phyloP scores from a whole-genome alignment of 2,888 invertebrate genomes.

The Synergus laeviventris region DNA sequence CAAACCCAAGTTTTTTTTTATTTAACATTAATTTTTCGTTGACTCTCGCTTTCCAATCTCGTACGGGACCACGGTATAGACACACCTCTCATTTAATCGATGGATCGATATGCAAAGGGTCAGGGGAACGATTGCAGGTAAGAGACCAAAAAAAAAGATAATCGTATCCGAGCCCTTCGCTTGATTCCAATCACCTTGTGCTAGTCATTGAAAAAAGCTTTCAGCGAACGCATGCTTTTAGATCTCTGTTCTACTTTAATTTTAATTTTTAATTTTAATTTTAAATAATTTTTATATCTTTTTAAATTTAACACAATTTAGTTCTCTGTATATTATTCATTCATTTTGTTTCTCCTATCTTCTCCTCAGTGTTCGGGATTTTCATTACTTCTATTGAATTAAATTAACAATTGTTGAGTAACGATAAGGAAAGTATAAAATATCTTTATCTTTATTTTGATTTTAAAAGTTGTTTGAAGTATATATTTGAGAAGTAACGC shows the following conservation, averaged over 20 bases:
- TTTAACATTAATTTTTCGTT: slow-evolving; percentile 44
- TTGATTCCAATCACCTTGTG: slow-evolving; percentile 27
- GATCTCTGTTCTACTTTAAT: background rate
- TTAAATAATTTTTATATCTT: background rate
- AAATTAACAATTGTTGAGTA: background rate
- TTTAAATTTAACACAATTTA: background rate
- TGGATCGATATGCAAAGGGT: slow-evolving; percentile 42
- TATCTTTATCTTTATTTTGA: background rate
- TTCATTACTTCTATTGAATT: background rate
- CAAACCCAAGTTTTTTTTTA: slow-evolving; percentile 60
- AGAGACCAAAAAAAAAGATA: slow-evolving; percentile 44
- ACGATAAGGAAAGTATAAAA: background rate
- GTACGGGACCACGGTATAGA: slow-evolving; percentile 32
- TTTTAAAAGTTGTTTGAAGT: too few species aligned
- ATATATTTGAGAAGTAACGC: background rate
- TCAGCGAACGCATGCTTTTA: slow-evolving; percentile 31
- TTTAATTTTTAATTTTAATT: background rate
- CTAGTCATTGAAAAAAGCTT: slow-evolving; percentile 31
- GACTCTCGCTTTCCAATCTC: slow-evolving; percentile 46
- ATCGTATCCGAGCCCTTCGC: slow-evolving; percentile 38
- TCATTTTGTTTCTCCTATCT: background rate
- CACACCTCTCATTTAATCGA: slow-evolving; percentile 31
- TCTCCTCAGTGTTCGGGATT: background rate
- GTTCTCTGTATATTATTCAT: background rate
- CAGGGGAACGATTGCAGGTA: slow-evolving; percentile 55